Conservation (phyloP, 2,113 vertebrate genomes). For the Colinus virginianus region DNA sequence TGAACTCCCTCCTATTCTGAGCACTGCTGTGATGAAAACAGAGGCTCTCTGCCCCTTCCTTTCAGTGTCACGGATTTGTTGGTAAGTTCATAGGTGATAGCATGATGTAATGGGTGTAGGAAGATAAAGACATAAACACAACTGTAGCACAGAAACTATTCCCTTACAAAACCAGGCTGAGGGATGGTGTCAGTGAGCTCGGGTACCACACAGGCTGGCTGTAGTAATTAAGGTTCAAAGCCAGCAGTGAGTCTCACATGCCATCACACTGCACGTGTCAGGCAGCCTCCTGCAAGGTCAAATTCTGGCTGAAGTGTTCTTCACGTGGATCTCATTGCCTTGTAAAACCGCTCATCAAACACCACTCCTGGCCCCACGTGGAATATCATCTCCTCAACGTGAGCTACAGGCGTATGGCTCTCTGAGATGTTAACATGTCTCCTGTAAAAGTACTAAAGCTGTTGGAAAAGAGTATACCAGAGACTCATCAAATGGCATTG, state of each 20-base stretch:
- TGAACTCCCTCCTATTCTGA: not conserved
- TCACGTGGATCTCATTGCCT: not conserved
- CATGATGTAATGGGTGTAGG: not conserved
- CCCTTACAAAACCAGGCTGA: constrained; percentile 11
- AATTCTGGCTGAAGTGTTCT: not conserved
- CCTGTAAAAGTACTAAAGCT: not conserved
- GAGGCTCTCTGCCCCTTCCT: not conserved
- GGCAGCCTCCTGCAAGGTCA: not conserved
- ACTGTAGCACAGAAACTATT: not conserved
- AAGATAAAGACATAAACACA: not conserved
- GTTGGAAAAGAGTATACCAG: not conserved
- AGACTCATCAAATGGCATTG: not conserved
- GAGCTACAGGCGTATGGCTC: rapidly evolving
- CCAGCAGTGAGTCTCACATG: not conserved
- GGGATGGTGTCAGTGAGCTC: not conserved
- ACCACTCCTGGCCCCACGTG: not conserved
- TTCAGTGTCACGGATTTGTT: not conserved
- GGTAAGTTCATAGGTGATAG: not conserved
- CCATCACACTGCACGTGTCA: rapidly evolving
- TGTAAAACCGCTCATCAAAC: not conserved
- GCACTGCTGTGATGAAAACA: not conserved
- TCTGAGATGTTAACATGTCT: not conserved
- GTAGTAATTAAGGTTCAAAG: constrained; percentile 42
- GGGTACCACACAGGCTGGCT: not conserved
- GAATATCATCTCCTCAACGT: not conserved